Evolutionary conservation across 2,113 vertebrate species (phyloP).

Genomic region (Brienomyrus longianalis): DNA sequence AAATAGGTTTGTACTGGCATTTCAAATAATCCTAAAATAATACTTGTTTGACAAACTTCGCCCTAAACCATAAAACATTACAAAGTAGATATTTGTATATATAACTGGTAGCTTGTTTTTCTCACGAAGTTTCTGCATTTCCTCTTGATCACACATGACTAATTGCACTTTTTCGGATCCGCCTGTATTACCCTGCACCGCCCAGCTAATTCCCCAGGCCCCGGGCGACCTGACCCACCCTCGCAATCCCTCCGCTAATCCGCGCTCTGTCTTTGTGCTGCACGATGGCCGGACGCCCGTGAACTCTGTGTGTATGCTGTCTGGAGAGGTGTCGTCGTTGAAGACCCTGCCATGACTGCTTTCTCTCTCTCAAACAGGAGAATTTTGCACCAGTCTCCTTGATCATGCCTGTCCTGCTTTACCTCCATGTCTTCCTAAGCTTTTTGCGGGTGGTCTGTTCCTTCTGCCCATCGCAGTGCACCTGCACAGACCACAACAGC

Average conservation of each 20-base stretch:
- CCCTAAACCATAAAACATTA: not conserved
- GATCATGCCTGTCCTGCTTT: constrained; percentile 67
- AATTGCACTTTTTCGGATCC: not conserved
- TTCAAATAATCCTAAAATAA: not conserved
- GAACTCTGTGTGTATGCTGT: constrained; percentile 15
- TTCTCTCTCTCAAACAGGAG: not conserved
- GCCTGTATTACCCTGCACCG: not conserved
- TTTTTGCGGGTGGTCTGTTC: constrained; percentile 51
- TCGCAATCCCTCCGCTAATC: constrained; percentile 69
- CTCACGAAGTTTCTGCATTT: not conserved
- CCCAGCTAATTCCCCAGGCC: constrained; percentile 62
- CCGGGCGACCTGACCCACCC: constrained; percentile 53
- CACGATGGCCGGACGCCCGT: constrained; percentile 38
- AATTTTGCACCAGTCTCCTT: constrained; percentile 14
- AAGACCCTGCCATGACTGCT: constrained; percentile 29
- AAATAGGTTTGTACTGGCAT: not conserved
- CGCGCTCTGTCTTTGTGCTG: constrained; percentile 41
- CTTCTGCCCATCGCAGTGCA: constrained; percentile 88
- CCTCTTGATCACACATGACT: not conserved
- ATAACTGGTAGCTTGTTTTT: not conserved
- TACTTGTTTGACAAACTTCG: not conserved
- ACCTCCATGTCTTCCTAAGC: constrained; percentile 59
- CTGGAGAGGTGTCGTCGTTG: not conserved
- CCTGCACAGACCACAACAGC: constrained; percentile 72
- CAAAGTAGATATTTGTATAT: not conserved